Conservation (phyloP, 1,140 invertebrate species). For the Caenorhabditis tropicalis region DNA sequence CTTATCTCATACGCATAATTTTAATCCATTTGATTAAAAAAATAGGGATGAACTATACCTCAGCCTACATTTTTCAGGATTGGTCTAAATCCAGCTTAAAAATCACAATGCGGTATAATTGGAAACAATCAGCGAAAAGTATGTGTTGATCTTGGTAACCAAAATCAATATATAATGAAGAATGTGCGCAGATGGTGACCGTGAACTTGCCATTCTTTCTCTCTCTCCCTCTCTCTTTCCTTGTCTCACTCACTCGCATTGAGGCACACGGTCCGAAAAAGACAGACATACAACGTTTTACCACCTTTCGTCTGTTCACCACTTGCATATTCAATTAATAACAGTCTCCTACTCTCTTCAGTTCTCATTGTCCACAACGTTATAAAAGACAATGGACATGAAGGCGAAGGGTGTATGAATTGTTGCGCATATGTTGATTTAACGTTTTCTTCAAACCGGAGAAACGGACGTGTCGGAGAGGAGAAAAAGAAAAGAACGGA, state of each 20-base stretch:
- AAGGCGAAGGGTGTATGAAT: background rate
- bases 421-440: conserved; percentile 33
- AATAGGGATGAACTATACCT: no score
- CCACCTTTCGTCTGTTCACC: background rate
- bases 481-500: background rate
- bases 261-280: background rate
- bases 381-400: background rate
- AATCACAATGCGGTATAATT: no score
- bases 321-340: conserved; percentile 29
- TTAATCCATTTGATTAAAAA: no score
- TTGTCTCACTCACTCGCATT: no score
- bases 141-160: background rate
- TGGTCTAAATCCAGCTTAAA: no score
- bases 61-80: no score
- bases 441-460: conserved; percentile 14
- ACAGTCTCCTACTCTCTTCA: background rate
- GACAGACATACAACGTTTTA: background rate
- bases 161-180: conserved; percentile 32
- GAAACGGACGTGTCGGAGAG: background rate
- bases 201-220: background rate
- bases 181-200: conserved; percentile 36
- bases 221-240: background rate
- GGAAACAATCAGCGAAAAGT: background rate
- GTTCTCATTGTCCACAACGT: background rate
- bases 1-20: no score